Evolutionary conservation across 2,888 invertebrate genomes (phyloP).

Genomic region (Uloborus plumipes): DNA sequence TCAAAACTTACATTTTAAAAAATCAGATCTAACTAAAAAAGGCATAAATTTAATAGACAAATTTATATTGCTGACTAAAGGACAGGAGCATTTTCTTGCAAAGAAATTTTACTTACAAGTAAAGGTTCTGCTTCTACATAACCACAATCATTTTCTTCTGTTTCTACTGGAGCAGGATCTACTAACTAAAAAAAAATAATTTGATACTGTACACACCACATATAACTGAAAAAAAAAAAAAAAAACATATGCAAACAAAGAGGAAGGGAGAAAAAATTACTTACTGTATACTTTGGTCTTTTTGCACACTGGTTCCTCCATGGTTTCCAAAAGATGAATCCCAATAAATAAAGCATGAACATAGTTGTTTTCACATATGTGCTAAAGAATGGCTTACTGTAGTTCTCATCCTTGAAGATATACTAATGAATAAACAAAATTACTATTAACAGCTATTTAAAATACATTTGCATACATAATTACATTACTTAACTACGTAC

Average conservation of each 20-base stretch:
- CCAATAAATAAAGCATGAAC: constrained; percentile 90
- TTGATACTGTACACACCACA: background rate
- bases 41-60: no score
- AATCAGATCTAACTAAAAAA: no score
- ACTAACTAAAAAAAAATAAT: constrained; percentile 37
- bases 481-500: no score
- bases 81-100: no score
- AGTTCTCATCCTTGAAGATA: constrained; percentile 79
- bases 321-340: constrained; percentile 89
- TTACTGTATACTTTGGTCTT: constrained; percentile 81
- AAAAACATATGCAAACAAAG: background rate
- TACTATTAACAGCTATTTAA: no score
- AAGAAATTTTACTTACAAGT: constrained; percentile 28
- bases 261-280: constrained; percentile 64
- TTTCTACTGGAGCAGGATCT: constrained; percentile 33
- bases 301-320: constrained; percentile 89
- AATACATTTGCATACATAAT: no score
- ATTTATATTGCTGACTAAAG: no score
- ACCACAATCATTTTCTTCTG: constrained; percentile 51
- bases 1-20: no score
- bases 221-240: background rate
- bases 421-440: constrained; percentile 68
- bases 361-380: constrained; percentile 95
- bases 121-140: constrained; percentile 59
- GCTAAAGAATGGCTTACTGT: constrained; percentile 94